These are phyloP conservation scores for Luehdorfia chinensis DNA, from an alignment of 1,140 invertebrate species.

Conservation along the genomic window DNA sequence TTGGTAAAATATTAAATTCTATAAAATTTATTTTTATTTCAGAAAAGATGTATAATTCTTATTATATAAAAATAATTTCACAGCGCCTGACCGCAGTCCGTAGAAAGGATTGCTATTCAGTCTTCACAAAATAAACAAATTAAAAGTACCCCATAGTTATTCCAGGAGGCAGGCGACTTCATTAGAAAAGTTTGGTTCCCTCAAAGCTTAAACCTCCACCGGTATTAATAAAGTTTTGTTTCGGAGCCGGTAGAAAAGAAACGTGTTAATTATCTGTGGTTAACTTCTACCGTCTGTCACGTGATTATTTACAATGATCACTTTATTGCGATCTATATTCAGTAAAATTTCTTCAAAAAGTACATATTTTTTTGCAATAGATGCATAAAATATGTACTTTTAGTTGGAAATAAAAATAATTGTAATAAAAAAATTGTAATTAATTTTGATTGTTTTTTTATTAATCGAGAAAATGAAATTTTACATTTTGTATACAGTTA, in stretches of 20 bases:
- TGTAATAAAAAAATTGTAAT: too few relatives aligned
- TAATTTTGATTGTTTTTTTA: too few relatives aligned
- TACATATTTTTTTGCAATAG: too few relatives aligned
- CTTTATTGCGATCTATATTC: too few relatives aligned
- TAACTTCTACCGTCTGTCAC: conserved; percentile 50
- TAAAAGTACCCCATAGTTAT: conserved; percentile 68
- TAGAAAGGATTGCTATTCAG: conserved; percentile 25
- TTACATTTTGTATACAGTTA: conserved; percentile 15
- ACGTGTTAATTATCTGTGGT: conserved; percentile 69
- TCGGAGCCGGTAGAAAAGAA: conserved; percentile 56
- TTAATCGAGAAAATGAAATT: too few relatives aligned
- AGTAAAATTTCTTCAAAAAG: too few relatives aligned
- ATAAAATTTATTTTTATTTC: too few relatives aligned
- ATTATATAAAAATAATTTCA: too few relatives aligned
- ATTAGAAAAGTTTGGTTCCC: conserved; percentile 73
- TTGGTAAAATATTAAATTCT: too few relatives aligned
- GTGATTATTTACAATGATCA: conserved; percentile 20
- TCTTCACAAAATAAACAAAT: conserved; percentile 65
- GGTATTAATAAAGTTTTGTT: conserved; percentile 76
- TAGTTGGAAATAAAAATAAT: too few relatives aligned
- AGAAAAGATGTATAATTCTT: too few relatives aligned
- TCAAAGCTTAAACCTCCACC: conserved; percentile 64
- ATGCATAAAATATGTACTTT: too few relatives aligned
- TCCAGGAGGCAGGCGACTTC: conserved; percentile 63
- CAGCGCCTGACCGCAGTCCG: not conserved